A percentile compares a stretch with the other conserved stretches of the same genome.
These are phyloP conservation scores for Anticlea derivata DNA, from an alignment of 2,888 invertebrate genomes.

Conservation along the genomic window DNA sequence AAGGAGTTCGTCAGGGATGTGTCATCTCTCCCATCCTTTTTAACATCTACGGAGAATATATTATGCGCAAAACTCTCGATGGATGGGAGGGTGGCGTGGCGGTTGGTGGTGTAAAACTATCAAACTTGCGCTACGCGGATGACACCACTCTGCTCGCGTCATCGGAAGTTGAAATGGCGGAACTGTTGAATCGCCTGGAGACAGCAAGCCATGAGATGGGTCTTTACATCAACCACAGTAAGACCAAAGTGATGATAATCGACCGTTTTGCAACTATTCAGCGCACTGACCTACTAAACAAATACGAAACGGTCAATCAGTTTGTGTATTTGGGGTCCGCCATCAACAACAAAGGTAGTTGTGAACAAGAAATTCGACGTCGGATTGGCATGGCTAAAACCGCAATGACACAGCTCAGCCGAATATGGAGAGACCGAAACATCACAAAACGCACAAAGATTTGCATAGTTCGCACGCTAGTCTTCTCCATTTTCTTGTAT, in stretches of 20 bases:
- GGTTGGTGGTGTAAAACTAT: background rate
- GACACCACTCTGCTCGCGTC: background rate
- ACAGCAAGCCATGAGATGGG: background rate
- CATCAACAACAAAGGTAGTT: background rate
- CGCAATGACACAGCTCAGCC: background rate
- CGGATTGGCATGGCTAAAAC: background rate
- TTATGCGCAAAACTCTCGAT: background rate
- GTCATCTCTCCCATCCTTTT: background rate
- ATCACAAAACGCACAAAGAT: background rate
- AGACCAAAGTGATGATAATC: background rate
- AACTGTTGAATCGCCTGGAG: background rate
- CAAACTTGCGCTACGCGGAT: background rate
- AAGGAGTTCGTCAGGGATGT: background rate
- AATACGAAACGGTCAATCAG: background rate
- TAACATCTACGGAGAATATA: background rate
- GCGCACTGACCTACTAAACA: background rate
- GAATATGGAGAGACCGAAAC: background rate
- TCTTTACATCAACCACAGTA: background rate
- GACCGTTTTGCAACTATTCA: background rate
- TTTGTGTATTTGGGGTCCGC: background rate
- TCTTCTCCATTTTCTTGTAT: background rate
- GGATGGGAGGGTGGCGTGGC: background rate
- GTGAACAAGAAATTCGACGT: background rate
- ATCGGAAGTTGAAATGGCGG: background rate
- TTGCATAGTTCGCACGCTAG: background rate